Conservation (phyloP, 1,140 invertebrate species). For the Drosophila dunni region DNA sequence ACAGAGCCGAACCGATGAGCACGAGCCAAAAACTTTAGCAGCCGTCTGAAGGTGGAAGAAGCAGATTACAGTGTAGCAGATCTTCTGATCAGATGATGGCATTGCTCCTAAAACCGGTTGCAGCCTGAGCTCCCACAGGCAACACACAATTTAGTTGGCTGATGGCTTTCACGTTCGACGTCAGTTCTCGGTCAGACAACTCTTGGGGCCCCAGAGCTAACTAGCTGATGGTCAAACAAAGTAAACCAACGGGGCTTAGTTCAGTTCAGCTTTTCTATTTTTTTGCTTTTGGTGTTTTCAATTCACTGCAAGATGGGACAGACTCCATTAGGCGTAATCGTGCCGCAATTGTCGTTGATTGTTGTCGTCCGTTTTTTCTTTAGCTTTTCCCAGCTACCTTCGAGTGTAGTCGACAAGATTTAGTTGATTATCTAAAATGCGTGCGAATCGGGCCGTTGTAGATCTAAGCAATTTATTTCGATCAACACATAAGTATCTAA, state of each 20-base stretch:
- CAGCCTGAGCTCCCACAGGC: slow-evolving; percentile 39
- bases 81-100: too few species aligned
- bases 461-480: slow-evolving; percentile 48
- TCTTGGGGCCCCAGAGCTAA: slow-evolving; percentile 3
- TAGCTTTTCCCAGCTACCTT: slow-evolving; percentile 40
- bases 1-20: slow-evolving; percentile 23
- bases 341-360: slow-evolving; percentile 77
- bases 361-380: slow-evolving; percentile 58
- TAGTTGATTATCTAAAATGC: slow-evolving; percentile 63
- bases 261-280: background rate
- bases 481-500: slow-evolving; percentile 4
- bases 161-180: slow-evolving; percentile 23
- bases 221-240: slow-evolving; percentile 16
- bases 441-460: slow-evolving; percentile 60
- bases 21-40: slow-evolving; percentile 69
- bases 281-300: slow-evolving; percentile 21
- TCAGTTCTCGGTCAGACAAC: slow-evolving; percentile 39
- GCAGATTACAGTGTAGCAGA: slow-evolving; percentile 29
- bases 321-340: slow-evolving; percentile 74
- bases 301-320: slow-evolving; percentile 42
- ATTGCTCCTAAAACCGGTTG: slow-evolving; percentile 31
- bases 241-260: slow-evolving; percentile 7
- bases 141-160: slow-evolving; percentile 34
- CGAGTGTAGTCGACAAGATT: slow-evolving; percentile 27
- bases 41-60: slow-evolving; percentile 40